Conservation (phyloP, 2,888 invertebrate species). For the Micoletzkya japonica region DNA sequence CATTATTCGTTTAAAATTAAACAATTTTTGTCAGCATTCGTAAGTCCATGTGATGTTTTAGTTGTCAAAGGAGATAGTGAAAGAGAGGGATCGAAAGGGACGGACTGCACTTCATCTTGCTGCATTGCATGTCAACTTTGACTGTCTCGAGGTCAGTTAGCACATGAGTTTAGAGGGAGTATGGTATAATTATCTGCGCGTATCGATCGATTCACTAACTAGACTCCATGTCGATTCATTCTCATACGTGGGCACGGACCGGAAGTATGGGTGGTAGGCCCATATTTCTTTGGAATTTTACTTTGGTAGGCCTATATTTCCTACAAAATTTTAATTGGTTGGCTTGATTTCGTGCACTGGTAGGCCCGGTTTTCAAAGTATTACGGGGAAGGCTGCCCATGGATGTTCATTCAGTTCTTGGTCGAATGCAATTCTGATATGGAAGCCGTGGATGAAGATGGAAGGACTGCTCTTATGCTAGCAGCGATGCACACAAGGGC, state of each 20-base stretch:
- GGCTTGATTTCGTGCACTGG: too few species aligned
- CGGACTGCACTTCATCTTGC: conserved; percentile 29
- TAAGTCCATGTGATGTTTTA: background rate
- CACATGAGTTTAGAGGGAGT: background rate
- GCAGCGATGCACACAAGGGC: conserved; percentile 16
- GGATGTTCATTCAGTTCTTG: conserved; percentile 8
- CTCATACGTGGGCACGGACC: too few species aligned
- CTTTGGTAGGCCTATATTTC: too few species aligned
- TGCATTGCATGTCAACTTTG: conserved; percentile 18
- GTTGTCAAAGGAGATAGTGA: background rate
- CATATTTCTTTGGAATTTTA: too few species aligned
- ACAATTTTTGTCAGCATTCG: background rate
- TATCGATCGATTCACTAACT: too few species aligned
- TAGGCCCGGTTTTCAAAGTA: too few species aligned
- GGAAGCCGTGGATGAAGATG: conserved; percentile 25
- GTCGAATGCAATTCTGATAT: conserved; percentile 23
- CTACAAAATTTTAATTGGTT: too few species aligned
- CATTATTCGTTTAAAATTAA: background rate
- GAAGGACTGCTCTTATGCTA: conserved; percentile 31
- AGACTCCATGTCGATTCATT: too few species aligned
- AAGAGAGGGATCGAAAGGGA: conserved; percentile 17
- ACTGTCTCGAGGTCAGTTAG: conserved; percentile 24
- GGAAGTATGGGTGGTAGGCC: too few species aligned
- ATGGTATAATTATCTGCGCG: too few species aligned
- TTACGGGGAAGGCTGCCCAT: too few species aligned